These are phyloP conservation scores for Arremon aurantiirostris DNA, from an alignment of 2,797 vertebrate genomes.

Conservation along the genomic window DNA sequence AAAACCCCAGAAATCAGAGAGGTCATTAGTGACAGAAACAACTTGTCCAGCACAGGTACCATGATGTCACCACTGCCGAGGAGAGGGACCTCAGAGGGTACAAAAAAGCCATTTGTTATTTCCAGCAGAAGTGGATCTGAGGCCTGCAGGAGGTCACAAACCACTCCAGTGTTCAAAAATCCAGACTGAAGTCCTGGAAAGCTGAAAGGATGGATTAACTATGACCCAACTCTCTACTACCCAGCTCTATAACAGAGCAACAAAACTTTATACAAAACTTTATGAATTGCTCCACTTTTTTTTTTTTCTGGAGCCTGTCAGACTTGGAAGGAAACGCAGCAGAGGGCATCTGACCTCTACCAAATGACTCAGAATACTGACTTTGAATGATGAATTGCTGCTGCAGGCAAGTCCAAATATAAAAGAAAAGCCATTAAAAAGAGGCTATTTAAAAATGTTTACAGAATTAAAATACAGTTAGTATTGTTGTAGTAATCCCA, in stretches of 20 bases:
- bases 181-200: neutral
- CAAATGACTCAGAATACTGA: neutral
- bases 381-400: neutral
- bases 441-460: neutral
- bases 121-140: neutral
- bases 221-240: neutral
- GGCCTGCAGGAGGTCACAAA: constrained; percentile 6
- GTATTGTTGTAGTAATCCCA: neutral
- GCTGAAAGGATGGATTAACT: neutral
- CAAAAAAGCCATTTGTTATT: neutral
- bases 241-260: neutral
- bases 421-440: neutral
- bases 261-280: neutral
- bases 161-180: neutral
- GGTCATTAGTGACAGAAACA: constrained; percentile 38
- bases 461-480: neutral
- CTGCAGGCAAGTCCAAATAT: neutral
- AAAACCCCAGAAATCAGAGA: constrained; percentile 31
- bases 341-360: neutral
- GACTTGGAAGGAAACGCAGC: neutral
- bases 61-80: neutral
- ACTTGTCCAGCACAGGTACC: constrained; percentile 28
- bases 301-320: neutral
- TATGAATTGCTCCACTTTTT: neutral
- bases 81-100: neutral